Percentiles rank a stretch among this genome's conserved stretches.
phyloP scores from a whole-genome alignment of 2,113 vertebrate species.

The Quiscalus mexicanus region DNA sequence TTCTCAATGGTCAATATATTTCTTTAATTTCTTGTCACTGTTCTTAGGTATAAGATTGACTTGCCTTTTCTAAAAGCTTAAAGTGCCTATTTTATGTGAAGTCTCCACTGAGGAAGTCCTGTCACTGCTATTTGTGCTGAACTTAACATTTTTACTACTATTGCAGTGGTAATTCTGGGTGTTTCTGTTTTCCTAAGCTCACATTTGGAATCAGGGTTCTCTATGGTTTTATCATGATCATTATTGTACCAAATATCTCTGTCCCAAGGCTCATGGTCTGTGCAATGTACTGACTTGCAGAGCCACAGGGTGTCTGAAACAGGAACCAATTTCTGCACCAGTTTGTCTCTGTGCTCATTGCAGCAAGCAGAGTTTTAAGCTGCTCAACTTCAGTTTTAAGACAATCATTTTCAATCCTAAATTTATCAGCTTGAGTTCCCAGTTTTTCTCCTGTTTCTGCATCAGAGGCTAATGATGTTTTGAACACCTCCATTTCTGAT shows the following conservation, averaged over 20 bases:
- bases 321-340: not conserved
- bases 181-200: not conserved
- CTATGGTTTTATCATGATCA: not conserved
- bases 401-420: not conserved
- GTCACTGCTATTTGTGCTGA: not conserved
- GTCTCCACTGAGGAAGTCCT: not conserved
- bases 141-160: not conserved
- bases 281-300: not conserved
- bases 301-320: not conserved
- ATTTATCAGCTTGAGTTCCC: not conserved
- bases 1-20: not conserved
- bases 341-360: not conserved
- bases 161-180: not conserved
- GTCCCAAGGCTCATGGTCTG: not conserved
- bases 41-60: not conserved
- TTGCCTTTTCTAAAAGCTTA: not conserved
- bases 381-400: not conserved
- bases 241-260: not conserved
- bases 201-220: not conserved
- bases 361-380: not conserved
- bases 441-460: not conserved
- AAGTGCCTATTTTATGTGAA: not conserved
- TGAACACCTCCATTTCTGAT: not conserved
- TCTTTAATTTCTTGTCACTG: not conserved
- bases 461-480: not conserved